A percentile compares a stretch with the other conserved stretches of the same genome.
Evolutionary conservation across 2,797 vertebrate genomes (phyloP).

Genomic region (Falco rusticolus): DNA sequence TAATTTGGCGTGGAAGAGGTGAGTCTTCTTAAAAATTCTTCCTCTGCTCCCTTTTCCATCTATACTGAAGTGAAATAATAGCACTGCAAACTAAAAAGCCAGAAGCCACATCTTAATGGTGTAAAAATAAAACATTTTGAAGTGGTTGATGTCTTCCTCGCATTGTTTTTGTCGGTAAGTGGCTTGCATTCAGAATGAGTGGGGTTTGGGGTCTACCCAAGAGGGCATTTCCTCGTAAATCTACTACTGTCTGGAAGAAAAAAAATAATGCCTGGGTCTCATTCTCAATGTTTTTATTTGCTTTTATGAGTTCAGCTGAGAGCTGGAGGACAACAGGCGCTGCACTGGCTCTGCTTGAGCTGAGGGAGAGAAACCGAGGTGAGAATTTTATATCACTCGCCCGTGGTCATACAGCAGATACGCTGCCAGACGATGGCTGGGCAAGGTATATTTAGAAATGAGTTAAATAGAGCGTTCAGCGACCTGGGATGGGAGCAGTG

Average conservation of each 20-base stretch:
- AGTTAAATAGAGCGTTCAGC: neutral
- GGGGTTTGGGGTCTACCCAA: neutral
- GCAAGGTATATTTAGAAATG: conserved; percentile 40
- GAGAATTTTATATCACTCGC: conserved; percentile 35
- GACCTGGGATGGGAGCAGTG: neutral
- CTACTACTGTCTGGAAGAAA: neutral
- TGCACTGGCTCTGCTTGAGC: neutral
- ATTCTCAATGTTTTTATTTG: neutral
- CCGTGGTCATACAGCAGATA: neutral
- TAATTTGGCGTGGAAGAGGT: neutral
- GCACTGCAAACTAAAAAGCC: neutral
- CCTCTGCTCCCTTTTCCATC: neutral
- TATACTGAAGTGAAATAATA: neutral
- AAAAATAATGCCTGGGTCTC: neutral
- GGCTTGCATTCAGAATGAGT: neutral
- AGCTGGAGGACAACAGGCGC: neutral
- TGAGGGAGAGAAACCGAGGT: neutral
- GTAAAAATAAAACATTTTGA: neutral
- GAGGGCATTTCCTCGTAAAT: neutral
- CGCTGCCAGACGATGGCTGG: neutral
- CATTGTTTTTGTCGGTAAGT: neutral
- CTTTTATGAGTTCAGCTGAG: conserved; percentile 5
- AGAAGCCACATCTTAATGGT: neutral
- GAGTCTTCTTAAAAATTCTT: neutral
- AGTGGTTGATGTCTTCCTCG: neutral